Evolutionary conservation across 1,140 invertebrate species (phyloP).

Genomic region (Ceratina calcarata): DNA sequence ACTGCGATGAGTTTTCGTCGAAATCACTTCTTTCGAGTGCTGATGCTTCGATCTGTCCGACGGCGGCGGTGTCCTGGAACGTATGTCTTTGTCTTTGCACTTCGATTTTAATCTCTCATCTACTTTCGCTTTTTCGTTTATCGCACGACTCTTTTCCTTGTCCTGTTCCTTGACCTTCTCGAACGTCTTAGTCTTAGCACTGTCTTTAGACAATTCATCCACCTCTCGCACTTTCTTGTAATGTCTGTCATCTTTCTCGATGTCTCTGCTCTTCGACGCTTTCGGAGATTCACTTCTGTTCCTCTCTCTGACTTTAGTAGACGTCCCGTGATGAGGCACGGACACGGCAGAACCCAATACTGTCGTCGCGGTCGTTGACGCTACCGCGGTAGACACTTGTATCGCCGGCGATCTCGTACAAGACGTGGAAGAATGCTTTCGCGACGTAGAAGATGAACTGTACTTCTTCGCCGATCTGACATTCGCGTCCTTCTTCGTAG

Average conservation of each 20-base stretch:
- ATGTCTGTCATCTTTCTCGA: constrained; percentile 70
- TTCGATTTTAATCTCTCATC: constrained; percentile 72
- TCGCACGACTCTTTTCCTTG: constrained; percentile 66
- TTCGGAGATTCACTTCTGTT: constrained; percentile 77
- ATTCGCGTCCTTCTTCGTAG: constrained; percentile 69
- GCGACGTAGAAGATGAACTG: constrained; percentile 60
- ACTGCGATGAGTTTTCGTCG: constrained; percentile 70
- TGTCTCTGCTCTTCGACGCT: constrained; percentile 59
- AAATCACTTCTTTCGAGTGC: constrained; percentile 64
- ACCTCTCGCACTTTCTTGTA: constrained; percentile 71
- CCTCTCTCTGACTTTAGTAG: constrained; percentile 71
- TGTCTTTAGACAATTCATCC: constrained; percentile 65
- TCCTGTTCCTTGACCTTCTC: constrained; percentile 75
- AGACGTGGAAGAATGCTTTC: constrained; percentile 67
- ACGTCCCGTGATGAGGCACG: constrained; percentile 56
- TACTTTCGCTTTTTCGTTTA: constrained; percentile 71
- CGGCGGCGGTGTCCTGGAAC: constrained; percentile 73
- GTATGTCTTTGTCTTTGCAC: constrained; percentile 75
- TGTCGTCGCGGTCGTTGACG: constrained; percentile 22
- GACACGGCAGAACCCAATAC: constrained; percentile 58
- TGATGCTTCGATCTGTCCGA: constrained; percentile 71
- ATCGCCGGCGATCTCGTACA: constrained; percentile 70
- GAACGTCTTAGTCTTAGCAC: constrained; percentile 64
- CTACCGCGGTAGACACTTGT: constrained; percentile 41
- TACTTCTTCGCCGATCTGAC: constrained; percentile 71